Evolutionary conservation across 2,113 vertebrate species (phyloP).

Genomic region (Hemicordylus capensis): DNA sequence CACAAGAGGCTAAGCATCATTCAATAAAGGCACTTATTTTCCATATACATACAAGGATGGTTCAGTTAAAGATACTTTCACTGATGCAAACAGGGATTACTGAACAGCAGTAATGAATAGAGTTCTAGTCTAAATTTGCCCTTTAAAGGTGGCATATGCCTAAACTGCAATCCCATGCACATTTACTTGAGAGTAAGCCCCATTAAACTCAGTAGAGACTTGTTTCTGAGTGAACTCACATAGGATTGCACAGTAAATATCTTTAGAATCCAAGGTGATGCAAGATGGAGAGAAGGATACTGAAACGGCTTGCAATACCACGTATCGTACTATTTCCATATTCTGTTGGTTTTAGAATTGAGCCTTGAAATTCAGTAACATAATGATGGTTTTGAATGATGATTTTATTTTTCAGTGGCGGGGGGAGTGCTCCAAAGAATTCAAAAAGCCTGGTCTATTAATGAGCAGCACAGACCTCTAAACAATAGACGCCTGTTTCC

Average conservation of each 20-base stretch:
- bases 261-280: not conserved
- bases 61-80: accelerated
- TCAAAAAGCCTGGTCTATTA: conserved; percentile 47
- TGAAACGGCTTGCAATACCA: not conserved
- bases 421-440: conserved; percentile 18
- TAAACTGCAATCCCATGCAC: not conserved
- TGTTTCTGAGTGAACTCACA: not conserved
- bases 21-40: conserved; percentile 2
- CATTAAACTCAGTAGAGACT: not conserved
- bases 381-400: conserved; percentile 18
- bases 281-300: not conserved
- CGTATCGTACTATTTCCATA: not conserved
- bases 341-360: conserved; percentile 21
- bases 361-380: conserved; percentile 24
- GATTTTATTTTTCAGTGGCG: not conserved
- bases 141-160: not conserved
- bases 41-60: not conserved
- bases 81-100: not conserved
- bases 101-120: not conserved
- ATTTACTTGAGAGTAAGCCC: not conserved
- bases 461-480: conserved; percentile 46
- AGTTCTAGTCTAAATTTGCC: conserved; percentile 3
- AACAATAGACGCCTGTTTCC: conserved; percentile 69
- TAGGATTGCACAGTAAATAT: not conserved
- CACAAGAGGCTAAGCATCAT: not conserved